Percentiles rank a stretch among this genome's conserved stretches.
phyloP scores from a whole-genome alignment of 2,797 vertebrate species.

The Sandelia bainsii region DNA sequence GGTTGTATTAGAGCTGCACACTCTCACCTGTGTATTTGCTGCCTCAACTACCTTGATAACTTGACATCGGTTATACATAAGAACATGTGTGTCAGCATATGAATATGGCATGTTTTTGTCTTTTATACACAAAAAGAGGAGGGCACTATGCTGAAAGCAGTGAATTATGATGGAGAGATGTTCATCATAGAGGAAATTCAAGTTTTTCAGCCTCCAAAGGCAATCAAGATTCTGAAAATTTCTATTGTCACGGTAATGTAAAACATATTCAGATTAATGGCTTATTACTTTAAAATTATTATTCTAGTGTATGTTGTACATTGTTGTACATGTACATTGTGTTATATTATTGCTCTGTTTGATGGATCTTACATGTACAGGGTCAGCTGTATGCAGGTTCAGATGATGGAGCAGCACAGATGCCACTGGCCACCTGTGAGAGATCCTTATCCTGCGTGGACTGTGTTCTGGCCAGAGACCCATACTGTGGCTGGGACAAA shows the following conservation, averaged over 20 bases:
- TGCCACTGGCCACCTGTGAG: conserved; percentile 79
- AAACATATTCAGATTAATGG: background rate
- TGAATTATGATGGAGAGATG: conserved; percentile 81
- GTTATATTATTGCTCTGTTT: conserved; percentile 13
- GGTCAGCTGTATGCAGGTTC: conserved; percentile 85
- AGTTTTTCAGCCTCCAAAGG: conserved; percentile 76
- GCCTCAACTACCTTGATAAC: background rate
- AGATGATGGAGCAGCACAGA: conserved; percentile 78
- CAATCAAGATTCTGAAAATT: conserved; percentile 82
- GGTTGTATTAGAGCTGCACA: background rate
- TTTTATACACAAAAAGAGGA: conserved; percentile 70
- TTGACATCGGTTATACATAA: background rate
- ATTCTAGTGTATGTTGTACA: background rate
- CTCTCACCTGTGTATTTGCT: background rate
- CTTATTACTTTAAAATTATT: background rate
- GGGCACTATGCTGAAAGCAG: conserved; percentile 87
- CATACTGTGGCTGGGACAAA: conserved; percentile 86
- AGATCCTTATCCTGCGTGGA: conserved; percentile 81
- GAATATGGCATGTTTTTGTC: background rate
- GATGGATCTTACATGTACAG: conserved; percentile 54
- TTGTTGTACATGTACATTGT: no score
- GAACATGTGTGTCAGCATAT: background rate
- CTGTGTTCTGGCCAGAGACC: conserved; percentile 87
- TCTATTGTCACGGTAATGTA: conserved; percentile 78
- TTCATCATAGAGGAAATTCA: conserved; percentile 88